Evolutionary conservation across 2,113 vertebrate genomes (phyloP), one percentile per base, ranked within the genome.

Genomic region (Periophthalmodon schlosseri): DNA sequence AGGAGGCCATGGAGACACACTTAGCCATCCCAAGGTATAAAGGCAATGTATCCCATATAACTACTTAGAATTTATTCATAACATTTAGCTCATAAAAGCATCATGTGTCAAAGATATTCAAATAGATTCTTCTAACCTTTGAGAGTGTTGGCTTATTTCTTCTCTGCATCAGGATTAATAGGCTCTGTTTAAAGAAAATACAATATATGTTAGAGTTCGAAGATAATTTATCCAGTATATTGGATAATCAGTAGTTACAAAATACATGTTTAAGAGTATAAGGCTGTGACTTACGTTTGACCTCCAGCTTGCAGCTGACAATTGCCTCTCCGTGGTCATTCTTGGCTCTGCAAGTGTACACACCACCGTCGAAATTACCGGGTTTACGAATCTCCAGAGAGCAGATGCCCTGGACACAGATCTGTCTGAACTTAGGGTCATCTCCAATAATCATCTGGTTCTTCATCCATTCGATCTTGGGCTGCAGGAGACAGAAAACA

Each of bases 341-440:
- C 84, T 91, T 85, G 54, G 98, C 98, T 84, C 93, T 96, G 93
- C 98, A 99, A 76, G 94, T 92, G 78, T 99, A 99, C 70, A 97
- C 90, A 0, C 98, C 98, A 0, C 96, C 96, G 49, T 99, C 98
- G 0, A 95, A 99, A 68, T 94, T 95, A 36, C 93, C 89, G 0
- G 97, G 95, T 82, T 96, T 99, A 74, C 97, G 96, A 83, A 99
- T 99, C 91, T 98, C 97, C 90, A 99, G 93, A 14, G 96, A 95
- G 88, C 96, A 98, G 80, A 99, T 91, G 0, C 98, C 98, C 88
- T 98, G 95, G 28, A 95, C 93, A 0, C 94, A 96, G 74, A 98
- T 88, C 0, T 96, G 93, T 2, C 96, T 94, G 87, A 88, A 99
- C 70, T 96, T 98, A 66, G 98, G 97, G 58, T 99, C 94, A 0